phyloP scores from a whole-genome alignment of 2,888 invertebrate species.

The Rapana venosa region DNA sequence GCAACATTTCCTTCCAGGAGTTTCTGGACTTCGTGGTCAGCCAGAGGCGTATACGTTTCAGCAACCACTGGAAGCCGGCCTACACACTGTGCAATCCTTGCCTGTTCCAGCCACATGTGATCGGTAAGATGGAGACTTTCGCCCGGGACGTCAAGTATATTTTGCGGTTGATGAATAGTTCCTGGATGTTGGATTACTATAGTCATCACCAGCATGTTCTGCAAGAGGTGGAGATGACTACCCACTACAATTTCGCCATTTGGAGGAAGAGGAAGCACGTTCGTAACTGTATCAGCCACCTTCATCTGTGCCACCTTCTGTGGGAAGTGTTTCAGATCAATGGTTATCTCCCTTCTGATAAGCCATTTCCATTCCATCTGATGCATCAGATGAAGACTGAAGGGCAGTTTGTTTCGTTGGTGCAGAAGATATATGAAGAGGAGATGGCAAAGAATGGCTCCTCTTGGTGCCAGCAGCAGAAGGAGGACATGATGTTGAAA shows the following conservation, averaged over 20 bases:
- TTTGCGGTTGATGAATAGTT: not conserved
- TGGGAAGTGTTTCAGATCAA: constrained; percentile 2
- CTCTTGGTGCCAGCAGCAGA: not conserved
- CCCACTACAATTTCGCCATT: not conserved
- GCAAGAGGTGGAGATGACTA: not conserved
- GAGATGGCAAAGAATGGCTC: not conserved
- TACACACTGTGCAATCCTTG: constrained; percentile 46
- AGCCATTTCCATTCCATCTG: not conserved
- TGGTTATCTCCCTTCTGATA: not conserved
- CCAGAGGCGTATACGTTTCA: not conserved
- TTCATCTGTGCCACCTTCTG: not conserved
- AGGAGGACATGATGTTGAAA: not conserved
- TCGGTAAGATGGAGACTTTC: constrained; percentile 52
- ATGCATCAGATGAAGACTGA: not conserved
- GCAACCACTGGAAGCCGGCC: constrained; percentile 47
- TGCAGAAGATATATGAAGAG: not conserved
- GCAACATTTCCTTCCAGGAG: constrained; percentile 41
- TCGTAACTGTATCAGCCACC: not conserved
- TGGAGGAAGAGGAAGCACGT: not conserved
- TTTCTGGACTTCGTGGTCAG: constrained; percentile 40
- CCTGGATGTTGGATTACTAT: not conserved
- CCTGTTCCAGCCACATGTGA: constrained; percentile 41
- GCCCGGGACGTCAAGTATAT: constrained; percentile 34
- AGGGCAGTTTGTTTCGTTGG: not conserved
- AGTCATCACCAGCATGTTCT: not conserved